Base-by-base conservation (phyloP, 1,140 invertebrate genomes). In the Riptortus pedestris region DNA sequence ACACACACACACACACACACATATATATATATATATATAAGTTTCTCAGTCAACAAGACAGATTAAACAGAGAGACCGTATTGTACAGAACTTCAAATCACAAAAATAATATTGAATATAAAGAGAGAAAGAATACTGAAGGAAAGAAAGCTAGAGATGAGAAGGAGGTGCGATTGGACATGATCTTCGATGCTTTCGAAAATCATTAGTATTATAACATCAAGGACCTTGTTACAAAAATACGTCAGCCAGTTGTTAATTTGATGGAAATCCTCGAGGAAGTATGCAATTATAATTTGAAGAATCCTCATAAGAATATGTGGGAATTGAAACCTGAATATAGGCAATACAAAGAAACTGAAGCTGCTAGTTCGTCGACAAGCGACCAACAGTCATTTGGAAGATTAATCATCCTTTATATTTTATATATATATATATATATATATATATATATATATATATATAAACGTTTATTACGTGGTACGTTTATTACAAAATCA, bases 201-300 rank as follows among this genome's bases (percentile, higher is more conserved):
- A 97, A 96, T 75, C 96, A 99, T 86, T 96, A 99, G 73, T 99
- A 97, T 81, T 99, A 99, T 73, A 98, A 96, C 74, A 92, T 98
- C 64, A 95, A 92, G 74, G 96, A 98, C 80, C 80, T 99, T 51
- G 93, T 96, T 20, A 89, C 88, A 75, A 85, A 94, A 69, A 90
- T 85, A 2, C 80, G 82, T 61, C 87, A 90, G 70, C 88, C 89
- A 47, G 80, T 87, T 60, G 85, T 84, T 76, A 77, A 97, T 77
- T 78, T 99, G 61, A 98, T 98, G 74, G 96, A 98, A 79, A 96
- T 99, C 70, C 77, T 99, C 2, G 95, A 96, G 73, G 96, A 98
- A 78, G 92, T 98, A 12, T 97, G 94, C 73, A 91, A 90, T 75
- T 98, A 98, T 75, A 98, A 96, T 76, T 81, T 94, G 68, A 97